These are phyloP conservation scores for Xiphorhynchus elegans DNA, from an alignment of 2,113 vertebrate species.

Conservation along the genomic window DNA sequence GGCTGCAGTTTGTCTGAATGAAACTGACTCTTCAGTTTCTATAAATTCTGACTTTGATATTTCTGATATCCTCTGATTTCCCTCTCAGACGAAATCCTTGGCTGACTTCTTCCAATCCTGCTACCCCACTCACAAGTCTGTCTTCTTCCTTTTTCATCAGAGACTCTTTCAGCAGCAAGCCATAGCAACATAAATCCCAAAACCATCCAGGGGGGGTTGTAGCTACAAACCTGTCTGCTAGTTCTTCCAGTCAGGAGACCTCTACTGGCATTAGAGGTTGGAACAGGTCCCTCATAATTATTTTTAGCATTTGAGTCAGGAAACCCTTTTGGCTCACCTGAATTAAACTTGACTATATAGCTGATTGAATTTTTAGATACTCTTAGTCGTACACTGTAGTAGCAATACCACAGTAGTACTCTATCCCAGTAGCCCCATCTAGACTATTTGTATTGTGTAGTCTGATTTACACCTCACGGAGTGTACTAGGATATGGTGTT, in stretches of 20 bases:
- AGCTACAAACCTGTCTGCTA: not conserved
- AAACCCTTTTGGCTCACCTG: not conserved
- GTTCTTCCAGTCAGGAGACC: not conserved
- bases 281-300: not conserved
- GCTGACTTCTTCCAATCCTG: not conserved
- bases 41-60: not conserved
- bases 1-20: not conserved
- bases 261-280: not conserved
- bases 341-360: not conserved
- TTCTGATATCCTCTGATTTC: not conserved
- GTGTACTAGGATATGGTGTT: not conserved
- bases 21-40: not conserved
- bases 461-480: not conserved
- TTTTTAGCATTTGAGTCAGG: not conserved
- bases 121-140: fast-evolving
- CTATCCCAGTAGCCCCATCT: not conserved
- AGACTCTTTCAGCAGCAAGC: not conserved
- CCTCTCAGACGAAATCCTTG: not conserved
- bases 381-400: not conserved
- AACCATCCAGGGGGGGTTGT: not conserved
- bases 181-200: not conserved
- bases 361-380: not conserved
- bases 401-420: not conserved
- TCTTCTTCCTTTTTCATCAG: not conserved
- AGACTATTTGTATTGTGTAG: not conserved